Conservation (phyloP, 2,113 vertebrate species). For the Mystacornis crossleyi region DNA sequence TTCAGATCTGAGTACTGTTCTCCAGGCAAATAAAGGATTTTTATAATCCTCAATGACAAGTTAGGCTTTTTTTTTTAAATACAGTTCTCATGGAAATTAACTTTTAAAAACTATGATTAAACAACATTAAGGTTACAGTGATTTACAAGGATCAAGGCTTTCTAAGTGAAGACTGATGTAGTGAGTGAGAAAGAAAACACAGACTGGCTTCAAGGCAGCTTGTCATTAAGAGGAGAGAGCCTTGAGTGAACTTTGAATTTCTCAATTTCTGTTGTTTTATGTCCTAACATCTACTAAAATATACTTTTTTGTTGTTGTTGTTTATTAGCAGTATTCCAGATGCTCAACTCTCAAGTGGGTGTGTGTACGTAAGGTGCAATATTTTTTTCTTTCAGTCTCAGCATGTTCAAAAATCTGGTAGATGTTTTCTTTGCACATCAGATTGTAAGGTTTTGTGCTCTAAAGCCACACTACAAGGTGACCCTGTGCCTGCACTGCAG, state of each 20-base stretch:
- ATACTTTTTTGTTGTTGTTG: neutral
- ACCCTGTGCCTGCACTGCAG: neutral
- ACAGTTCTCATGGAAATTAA: conserved; percentile 63
- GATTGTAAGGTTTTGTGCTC: neutral
- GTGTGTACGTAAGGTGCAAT: neutral
- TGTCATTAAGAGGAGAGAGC: neutral
- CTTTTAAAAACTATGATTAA: conserved; percentile 63
- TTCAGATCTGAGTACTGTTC: conserved; percentile 54
- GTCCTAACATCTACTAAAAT: neutral
- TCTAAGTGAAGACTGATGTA: neutral
- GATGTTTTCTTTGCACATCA: neutral
- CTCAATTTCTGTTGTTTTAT: neutral
- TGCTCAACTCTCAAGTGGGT: neutral
- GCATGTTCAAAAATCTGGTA: neutral
- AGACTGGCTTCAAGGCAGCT: neutral
- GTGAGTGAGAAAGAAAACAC: conserved; percentile 7
- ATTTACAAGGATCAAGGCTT: conserved; percentile 57
- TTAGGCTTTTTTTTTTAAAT: neutral
- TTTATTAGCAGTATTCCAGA: neutral
- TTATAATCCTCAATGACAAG: conserved; percentile 67
- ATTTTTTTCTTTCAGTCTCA: neutral
- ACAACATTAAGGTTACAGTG: conserved; percentile 47
- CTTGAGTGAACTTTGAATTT: conserved; percentile 4
- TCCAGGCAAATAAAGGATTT: conserved; percentile 65
- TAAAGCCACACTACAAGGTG: neutral